These are phyloP conservation scores for Ictidomys tridecemlineatus DNA, from an alignment of 2,113 vertebrate species.

Conservation along the genomic window DNA sequence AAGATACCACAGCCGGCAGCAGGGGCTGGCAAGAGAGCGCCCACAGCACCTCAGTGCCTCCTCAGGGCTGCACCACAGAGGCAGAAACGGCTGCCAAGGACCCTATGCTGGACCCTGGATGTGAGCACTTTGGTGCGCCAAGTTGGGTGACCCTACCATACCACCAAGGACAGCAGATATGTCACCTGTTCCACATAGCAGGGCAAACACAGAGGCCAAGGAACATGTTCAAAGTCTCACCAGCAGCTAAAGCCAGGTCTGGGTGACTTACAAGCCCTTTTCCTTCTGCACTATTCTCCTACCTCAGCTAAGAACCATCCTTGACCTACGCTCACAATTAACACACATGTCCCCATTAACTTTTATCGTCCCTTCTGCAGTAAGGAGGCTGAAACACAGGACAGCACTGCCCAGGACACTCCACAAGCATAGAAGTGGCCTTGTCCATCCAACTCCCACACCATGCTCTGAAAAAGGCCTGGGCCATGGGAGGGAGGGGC, in stretches of 20 bases:
- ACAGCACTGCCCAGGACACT: background rate
- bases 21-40: background rate
- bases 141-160: no score
- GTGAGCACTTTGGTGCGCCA: no score
- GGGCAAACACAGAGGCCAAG: background rate
- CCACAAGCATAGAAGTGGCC: rapidly evolving
- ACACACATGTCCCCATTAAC: no score
- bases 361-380: no score
- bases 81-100: no score
- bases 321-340: no score
- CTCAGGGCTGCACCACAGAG: background rate
- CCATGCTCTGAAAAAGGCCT: background rate
- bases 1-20: background rate
- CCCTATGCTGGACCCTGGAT: no score
- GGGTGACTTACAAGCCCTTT: background rate
- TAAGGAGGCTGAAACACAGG: no score
- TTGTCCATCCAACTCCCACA: background rate
- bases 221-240: rapidly evolving
- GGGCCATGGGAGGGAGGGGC: no score
- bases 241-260: background rate
- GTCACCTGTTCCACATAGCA: background rate
- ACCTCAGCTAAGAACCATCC: no score
- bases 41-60: background rate
- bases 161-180: no score
- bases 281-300: no score